Base-by-base conservation (phyloP, 2,888 invertebrate genomes). In the Drosophila mettleri region DNA sequence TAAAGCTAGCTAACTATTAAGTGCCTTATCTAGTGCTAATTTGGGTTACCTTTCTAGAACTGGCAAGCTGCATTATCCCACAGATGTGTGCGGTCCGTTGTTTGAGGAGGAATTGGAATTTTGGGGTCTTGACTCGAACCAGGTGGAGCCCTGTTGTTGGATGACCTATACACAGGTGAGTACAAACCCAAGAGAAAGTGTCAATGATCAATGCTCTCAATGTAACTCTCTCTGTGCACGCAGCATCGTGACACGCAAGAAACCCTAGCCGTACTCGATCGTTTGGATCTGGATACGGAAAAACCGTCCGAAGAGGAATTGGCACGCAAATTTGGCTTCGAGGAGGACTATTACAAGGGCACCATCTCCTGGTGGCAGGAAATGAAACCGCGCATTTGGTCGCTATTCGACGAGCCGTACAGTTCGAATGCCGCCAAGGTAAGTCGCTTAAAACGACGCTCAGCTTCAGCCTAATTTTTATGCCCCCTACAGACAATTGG, bases 81-180 rank as follows among this genome's bases (percentile, higher is more conserved):
- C 99, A 55, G 98, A 99, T 92, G 99, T 99, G 2, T 99, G 99
- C 92, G 99, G 99, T 46, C 99, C 99, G 57, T 94, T 99, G 75
- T 99, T 99, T 92, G 99, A 99, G 92, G 99, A 99, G 92, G 99
- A 99, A 92, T 94, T 99, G 81, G 99, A 99, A 93, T 99, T 98
- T 93, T 99, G 99, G 99, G 99, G 99, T 14, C 94, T 99, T 81
- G 99, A 99, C 92, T 97, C 99, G 36, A 99, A 99, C 94, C 99
- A 99, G 93, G 99, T 99, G 88, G 99, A 99, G 92, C 99, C 99
- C 6, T 99, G 99, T 93, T 99, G 99, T 93, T 99, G 99, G 99
- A 99, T 99, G 99, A 99, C 99, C 9, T 99, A 99, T 89, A 97
- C 97, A 67, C 95, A 96, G 96, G 97, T 97, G 91, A 39, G 60